These are phyloP conservation scores for Conus canariensis DNA, from an alignment of 2,888 invertebrate species.

Conservation along the genomic window DNA sequence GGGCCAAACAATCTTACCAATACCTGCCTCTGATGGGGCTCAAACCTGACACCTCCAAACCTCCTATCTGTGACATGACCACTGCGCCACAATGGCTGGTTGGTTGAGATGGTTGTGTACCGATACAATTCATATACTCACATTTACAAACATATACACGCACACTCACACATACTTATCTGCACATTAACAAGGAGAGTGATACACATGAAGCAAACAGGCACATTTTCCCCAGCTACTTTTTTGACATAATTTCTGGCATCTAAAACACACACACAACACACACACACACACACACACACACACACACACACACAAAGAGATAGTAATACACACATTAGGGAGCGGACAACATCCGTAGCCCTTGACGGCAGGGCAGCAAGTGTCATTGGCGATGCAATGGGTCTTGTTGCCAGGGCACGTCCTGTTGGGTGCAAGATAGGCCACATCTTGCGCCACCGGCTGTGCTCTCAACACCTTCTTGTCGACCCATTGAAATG, in stretches of 20 bases:
- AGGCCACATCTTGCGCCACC: slow-evolving; percentile 24
- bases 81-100: background rate
- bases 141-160: too few relatives aligned
- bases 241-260: too few relatives aligned
- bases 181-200: too few relatives aligned
- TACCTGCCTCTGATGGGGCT: background rate
- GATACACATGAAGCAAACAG: too few relatives aligned
- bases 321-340: slow-evolving; percentile 43
- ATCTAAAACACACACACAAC: too few relatives aligned
- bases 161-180: too few relatives aligned
- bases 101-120: too few relatives aligned
- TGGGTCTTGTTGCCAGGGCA: slow-evolving; percentile 59
- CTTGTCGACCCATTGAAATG: slow-evolving; percentile 52
- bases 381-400: slow-evolving; percentile 56
- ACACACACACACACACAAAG: too few relatives aligned
- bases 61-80: background rate
- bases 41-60: background rate
- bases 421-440: slow-evolving; percentile 38
- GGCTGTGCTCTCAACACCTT: slow-evolving; percentile 30
- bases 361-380: slow-evolving; percentile 48
- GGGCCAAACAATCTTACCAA: background rate
- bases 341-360: slow-evolving; percentile 59
- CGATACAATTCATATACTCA: too few relatives aligned
- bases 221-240: too few relatives aligned
- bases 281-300: too few relatives aligned